Base-by-base conservation (phyloP, 2,888 invertebrate genomes). In the Strigamia transsilvanica region DNA sequence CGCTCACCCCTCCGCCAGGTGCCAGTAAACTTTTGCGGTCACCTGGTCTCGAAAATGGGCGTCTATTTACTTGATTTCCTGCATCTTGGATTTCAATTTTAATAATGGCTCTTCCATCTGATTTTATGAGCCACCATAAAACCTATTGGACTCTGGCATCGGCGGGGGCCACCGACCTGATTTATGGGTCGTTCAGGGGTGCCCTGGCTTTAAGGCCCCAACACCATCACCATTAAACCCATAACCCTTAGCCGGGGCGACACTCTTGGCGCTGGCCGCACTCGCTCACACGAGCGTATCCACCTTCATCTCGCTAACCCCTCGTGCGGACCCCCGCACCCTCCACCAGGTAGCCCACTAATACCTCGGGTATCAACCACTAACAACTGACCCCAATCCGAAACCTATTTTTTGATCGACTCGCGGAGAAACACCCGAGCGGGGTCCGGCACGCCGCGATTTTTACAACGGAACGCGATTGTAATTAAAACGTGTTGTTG, bases 41-140 rank as follows among this genome's bases (percentile, higher is more conserved):
- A 38, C 27, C 34, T 6, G 27, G 38, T 38, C 78, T 78, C 34
- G 5, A 27, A 32, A 18, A 18, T 79, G 79, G 34, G 13, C 41
- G 41, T 79, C 79, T 79, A 79, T 79, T 79, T 79, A 32, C 38
- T 79, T 79, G 79, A 79, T 79, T 79, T 79, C 79, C 79, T 79
- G 79, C 79, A 79, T 79, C 79, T 79, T 79, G 79, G 79, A 79
- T 79, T 79, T 79, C 79, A 79, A 79, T 79, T 79, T 79, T 79
- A 79, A 79, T 79, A 79, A 79, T 79, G 79, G 79, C 38, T 51
- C 51, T 79, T 79, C 79, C 79, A 79, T 79, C 79, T 79, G 79
- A 79, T 79, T 79, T 79, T 79, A 79, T 79, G 79, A 79, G 38
- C 79, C 21, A 32, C 23, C 79, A 79, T 79, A 79, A 79, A 79